A percentile compares a stretch with the other conserved stretches of the same genome.
Evolutionary conservation across 2,113 vertebrate genomes (phyloP).

Genomic region (Xiphorhynchus elegans): DNA sequence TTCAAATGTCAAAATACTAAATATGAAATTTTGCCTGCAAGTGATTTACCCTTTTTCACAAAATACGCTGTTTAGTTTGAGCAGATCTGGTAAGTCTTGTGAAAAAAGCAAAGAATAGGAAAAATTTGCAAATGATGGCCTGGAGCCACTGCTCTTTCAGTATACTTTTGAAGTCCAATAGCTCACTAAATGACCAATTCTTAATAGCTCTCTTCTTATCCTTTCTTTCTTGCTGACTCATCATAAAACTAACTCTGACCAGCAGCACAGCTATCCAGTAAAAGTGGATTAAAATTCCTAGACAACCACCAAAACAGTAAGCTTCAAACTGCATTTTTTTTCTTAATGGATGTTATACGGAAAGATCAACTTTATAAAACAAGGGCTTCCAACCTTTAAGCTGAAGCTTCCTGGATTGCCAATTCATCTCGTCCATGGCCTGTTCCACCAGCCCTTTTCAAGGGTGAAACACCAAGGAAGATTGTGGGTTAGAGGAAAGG

Average conservation of each 20-base stretch:
- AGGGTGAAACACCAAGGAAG: not conserved
- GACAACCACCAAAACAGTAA: not conserved
- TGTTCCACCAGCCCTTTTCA: not conserved
- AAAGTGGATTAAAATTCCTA: conserved; percentile 27
- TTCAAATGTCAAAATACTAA: not conserved
- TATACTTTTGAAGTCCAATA: not conserved
- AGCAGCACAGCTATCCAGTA: not conserved
- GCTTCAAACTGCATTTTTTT: not conserved
- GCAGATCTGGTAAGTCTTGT: not conserved
- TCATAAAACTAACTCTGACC: not conserved
- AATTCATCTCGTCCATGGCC: not conserved
- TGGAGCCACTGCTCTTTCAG: not conserved
- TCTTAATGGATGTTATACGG: not conserved
- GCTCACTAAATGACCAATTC: not conserved
- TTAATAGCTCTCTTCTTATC: not conserved
- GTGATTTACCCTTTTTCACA: not conserved
- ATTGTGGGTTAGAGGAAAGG: not conserved
- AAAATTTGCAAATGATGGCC: not conserved
- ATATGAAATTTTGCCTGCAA: not conserved
- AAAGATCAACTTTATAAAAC: not conserved
- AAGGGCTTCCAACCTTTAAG: not conserved
- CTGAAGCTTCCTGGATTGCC: not conserved
- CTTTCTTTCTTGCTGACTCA: not conserved
- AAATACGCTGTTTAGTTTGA: not conserved
- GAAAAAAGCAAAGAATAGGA: not conserved